Percentiles rank a stretch among this genome's conserved stretches.
Evolutionary conservation across 2,113 vertebrate genomes (phyloP).

Genomic region (Pitta sordida): DNA sequence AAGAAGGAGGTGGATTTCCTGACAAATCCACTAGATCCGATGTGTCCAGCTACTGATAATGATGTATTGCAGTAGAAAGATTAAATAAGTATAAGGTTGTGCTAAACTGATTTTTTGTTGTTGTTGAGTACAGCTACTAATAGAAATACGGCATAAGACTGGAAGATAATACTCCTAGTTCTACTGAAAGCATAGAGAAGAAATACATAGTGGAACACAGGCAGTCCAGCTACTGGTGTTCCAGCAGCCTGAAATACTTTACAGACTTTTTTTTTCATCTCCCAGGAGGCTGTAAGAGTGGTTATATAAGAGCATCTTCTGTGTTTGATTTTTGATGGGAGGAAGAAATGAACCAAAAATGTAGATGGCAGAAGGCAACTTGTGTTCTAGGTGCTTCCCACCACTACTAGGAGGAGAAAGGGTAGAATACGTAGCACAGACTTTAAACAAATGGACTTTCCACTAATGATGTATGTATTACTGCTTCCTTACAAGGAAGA

Average conservation of each 20-base stretch:
- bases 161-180: neutral
- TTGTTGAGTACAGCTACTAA: neutral
- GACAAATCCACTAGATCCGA: neutral
- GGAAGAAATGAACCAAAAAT: neutral
- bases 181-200: neutral
- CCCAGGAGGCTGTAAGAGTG: neutral
- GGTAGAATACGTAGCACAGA: neutral
- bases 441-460: neutral
- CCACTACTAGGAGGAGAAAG: neutral
- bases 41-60: neutral
- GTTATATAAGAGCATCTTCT: neutral
- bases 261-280: too few relatives aligned
- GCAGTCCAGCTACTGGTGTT: neutral
- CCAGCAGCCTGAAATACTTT: neutral
- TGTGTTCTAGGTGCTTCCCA: neutral
- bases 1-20: neutral
- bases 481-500: neutral
- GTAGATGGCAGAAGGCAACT: neutral
- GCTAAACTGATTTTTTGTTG: neutral
- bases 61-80: neutral
- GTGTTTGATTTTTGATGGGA: neutral
- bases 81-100: neutral
- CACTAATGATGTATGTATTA: neutral
- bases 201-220: neutral
- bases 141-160: neutral